These are phyloP conservation scores for Acanthiza pusilla DNA, from an alignment of 2,797 vertebrate genomes.

Conservation along the genomic window DNA sequence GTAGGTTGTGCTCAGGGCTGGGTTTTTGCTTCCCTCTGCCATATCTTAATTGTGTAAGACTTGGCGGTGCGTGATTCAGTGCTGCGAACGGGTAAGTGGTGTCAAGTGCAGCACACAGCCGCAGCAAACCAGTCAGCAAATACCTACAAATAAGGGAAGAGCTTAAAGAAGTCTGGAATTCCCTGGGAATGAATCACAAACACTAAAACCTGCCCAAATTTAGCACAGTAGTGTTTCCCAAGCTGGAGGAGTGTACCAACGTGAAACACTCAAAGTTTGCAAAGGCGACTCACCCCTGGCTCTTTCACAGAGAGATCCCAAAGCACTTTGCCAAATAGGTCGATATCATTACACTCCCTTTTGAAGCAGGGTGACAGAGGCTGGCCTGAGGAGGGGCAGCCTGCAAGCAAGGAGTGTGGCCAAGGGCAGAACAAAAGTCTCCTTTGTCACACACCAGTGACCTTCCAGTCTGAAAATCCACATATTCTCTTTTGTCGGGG, in stretches of 20 bases:
- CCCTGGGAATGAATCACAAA: background rate
- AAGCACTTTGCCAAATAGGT: background rate
- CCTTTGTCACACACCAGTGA: background rate
- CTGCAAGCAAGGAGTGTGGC: background rate
- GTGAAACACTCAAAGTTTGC: background rate
- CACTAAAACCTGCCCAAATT: background rate
- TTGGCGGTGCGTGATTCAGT: background rate
- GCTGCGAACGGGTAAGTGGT: accelerated
- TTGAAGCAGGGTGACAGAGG: background rate
- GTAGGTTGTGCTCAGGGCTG: background rate
- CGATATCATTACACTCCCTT: background rate
- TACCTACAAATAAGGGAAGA: conserved; percentile 15
- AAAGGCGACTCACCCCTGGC: background rate
- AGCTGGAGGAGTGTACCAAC: accelerated
- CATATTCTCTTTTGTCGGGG: background rate
- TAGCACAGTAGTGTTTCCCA: background rate
- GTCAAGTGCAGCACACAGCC: background rate
- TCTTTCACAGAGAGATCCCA: background rate
- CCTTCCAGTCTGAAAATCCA: background rate
- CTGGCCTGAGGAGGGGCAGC: background rate
- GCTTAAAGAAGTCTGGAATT: background rate
- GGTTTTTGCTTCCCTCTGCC: background rate
- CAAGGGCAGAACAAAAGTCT: background rate
- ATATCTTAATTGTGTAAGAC: background rate
- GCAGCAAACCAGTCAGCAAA: background rate